phyloP scores from a whole-genome alignment of 2,797 vertebrate genomes.

The Cuniculus paca region DNA sequence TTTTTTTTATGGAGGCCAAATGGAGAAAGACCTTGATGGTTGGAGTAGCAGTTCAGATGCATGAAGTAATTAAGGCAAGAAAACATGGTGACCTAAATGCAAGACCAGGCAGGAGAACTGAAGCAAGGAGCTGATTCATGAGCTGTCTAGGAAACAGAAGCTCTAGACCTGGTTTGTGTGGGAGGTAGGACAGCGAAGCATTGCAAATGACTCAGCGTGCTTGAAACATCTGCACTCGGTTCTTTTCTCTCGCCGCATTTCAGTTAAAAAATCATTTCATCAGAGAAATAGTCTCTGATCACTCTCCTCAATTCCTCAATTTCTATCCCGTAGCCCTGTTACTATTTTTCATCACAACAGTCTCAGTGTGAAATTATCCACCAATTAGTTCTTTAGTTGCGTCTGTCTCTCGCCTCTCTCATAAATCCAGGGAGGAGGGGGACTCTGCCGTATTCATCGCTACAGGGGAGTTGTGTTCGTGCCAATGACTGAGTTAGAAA shows the following conservation, averaged over 20 bases:
- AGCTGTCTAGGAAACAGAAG: background rate
- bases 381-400: background rate
- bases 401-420: background rate
- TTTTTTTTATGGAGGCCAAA: background rate
- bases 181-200: background rate
- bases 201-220: background rate
- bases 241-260: background rate
- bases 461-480: background rate
- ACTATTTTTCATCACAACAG: slow-evolving; percentile 19
- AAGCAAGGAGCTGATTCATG: background rate
- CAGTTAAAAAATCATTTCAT: slow-evolving; percentile 51
- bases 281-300: background rate
- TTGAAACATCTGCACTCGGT: background rate
- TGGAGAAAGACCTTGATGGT: background rate
- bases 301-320: background rate
- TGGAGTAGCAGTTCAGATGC: too few species aligned
- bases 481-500: background rate
- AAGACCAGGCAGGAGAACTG: background rate
- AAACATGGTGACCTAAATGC: background rate
- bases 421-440: background rate
- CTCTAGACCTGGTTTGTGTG: background rate
- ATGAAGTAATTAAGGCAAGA: background rate
- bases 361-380: background rate
- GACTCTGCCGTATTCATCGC: background rate
- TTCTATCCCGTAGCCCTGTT: background rate